Percentiles rank a stretch among this genome's conserved stretches.
Evolutionary conservation across 2,797 vertebrate genomes (phyloP).

Genomic region (Parauchenoglanis ngamensis): DNA sequence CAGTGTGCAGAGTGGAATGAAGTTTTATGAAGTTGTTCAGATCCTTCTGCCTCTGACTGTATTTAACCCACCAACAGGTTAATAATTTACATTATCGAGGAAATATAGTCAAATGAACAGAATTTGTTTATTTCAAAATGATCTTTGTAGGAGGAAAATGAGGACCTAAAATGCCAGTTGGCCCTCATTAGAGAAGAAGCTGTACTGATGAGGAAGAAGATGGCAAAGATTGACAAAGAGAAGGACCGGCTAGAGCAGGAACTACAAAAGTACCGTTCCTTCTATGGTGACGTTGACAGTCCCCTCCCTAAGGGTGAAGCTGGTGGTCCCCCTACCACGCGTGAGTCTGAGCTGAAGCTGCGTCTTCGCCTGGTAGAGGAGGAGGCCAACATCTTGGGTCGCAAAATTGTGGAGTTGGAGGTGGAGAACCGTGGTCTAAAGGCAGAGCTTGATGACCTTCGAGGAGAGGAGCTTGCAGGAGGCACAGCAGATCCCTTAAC

Average conservation of each 20-base stretch:
- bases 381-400: conserved; percentile 96
- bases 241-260: conserved; percentile 96
- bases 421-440: conserved; percentile 97
- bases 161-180: conserved; percentile 95
- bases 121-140: not conserved
- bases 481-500: conserved; percentile 79
- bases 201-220: conserved; percentile 95
- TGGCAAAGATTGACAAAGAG: conserved; percentile 98
- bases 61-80: not conserved
- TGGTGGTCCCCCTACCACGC: conserved; percentile 92
- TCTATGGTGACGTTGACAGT: conserved; percentile 97
- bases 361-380: conserved; percentile 94
- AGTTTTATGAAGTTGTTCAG: not conserved
- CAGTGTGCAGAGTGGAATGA: not conserved
- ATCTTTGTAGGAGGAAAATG: conserved; percentile 86
- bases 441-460: conserved; percentile 94
- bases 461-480: conserved; percentile 89
- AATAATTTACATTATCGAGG: not conserved
- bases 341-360: conserved; percentile 96
- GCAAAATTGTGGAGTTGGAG: conserved; percentile 97
- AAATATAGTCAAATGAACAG: not conserved
- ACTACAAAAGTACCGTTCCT: conserved; percentile 94
- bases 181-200: conserved; percentile 98
- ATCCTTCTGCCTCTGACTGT: not conserved
- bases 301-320: conserved; percentile 97